These are phyloP conservation scores for Drosophila sp. DNA, from an alignment of 1,140 invertebrate genomes.

Conservation along the genomic window DNA sequence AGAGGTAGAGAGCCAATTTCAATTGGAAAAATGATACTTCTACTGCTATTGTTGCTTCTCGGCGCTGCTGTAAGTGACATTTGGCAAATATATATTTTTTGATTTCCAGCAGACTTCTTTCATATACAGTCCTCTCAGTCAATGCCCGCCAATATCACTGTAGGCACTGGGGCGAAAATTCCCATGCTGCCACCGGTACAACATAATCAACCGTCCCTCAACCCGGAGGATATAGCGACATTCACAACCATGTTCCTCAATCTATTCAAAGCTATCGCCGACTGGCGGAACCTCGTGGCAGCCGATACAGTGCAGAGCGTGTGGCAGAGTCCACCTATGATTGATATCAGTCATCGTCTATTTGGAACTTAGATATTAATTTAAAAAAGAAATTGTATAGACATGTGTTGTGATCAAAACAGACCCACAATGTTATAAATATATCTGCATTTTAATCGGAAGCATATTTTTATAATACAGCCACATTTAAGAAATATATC, in stretches of 20 bases:
- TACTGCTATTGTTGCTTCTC: constrained; percentile 19
- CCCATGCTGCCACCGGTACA: constrained; percentile 42
- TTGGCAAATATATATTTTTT: background rate
- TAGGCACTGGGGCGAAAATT: constrained; percentile 21
- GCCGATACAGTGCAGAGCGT: constrained; percentile 62
- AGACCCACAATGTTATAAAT: background rate
- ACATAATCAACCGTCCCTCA: constrained; percentile 42
- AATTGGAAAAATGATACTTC: constrained; percentile 30
- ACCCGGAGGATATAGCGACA: constrained; percentile 57
- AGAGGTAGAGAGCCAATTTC: background rate
- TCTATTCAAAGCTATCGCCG: constrained; percentile 51
- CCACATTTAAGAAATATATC: background rate
- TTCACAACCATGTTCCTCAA: constrained; percentile 69
- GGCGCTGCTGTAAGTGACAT: constrained; percentile 21
- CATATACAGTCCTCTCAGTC: constrained; percentile 15
- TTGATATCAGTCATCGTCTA: constrained; percentile 63
- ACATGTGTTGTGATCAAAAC: constrained; percentile 8
- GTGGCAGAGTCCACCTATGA: constrained; percentile 69
- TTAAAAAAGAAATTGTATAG: constrained; percentile 11
- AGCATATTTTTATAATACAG: constrained; percentile 10
- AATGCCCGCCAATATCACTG: constrained; percentile 28
- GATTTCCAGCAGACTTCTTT: background rate
- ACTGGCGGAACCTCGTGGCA: constrained; percentile 66
- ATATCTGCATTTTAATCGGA: background rate
- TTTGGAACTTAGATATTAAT: constrained; percentile 44